Evolutionary conservation across 2,888 invertebrate species (phyloP).

Genomic region (Isotomurus palustris): DNA sequence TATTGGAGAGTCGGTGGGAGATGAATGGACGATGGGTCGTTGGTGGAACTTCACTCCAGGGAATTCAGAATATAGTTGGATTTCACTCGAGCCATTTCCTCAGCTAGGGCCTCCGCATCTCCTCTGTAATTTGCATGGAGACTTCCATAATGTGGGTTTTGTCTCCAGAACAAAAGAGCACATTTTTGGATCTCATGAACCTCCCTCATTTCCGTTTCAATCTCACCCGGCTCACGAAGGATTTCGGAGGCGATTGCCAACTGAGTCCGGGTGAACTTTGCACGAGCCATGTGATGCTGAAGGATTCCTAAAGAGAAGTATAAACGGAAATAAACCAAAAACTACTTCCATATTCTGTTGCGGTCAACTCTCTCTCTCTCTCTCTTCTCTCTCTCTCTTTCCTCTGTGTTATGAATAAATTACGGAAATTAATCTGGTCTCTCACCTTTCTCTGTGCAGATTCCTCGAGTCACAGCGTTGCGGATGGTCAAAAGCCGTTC

Average conservation of each 20-base stretch:
- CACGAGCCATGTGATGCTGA: constrained; percentile 29
- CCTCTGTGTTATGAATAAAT: neutral
- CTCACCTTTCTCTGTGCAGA: constrained; percentile 33
- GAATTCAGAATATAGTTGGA: constrained; percentile 6
- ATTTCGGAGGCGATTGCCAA: neutral
- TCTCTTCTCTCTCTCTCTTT: neutral
- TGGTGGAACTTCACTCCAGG: constrained; percentile 5
- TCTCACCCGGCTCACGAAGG: constrained; percentile 1
- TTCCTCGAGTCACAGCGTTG: constrained; percentile 30
- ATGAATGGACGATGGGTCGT: too few species aligned
- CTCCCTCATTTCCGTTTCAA: constrained; percentile 11
- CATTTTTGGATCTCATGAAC: constrained; percentile 17
- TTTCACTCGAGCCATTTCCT: constrained; percentile 20
- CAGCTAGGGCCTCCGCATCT: constrained; percentile 20
- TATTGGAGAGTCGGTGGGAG: too few species aligned
- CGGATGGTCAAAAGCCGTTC: constrained; percentile 27
- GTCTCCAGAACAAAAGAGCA: constrained; percentile 27
- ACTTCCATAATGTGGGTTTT: constrained; percentile 29
- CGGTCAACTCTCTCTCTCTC: neutral
- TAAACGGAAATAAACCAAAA: neutral
- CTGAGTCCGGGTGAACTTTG: constrained; percentile 15
- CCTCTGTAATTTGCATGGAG: constrained; percentile 24
- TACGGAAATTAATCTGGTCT: neutral
- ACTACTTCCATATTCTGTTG: neutral
- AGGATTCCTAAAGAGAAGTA: constrained; percentile 22